These are phyloP conservation scores for Tyria jacobaeae DNA, from an alignment of 2,888 invertebrate species.

Conservation along the genomic window DNA sequence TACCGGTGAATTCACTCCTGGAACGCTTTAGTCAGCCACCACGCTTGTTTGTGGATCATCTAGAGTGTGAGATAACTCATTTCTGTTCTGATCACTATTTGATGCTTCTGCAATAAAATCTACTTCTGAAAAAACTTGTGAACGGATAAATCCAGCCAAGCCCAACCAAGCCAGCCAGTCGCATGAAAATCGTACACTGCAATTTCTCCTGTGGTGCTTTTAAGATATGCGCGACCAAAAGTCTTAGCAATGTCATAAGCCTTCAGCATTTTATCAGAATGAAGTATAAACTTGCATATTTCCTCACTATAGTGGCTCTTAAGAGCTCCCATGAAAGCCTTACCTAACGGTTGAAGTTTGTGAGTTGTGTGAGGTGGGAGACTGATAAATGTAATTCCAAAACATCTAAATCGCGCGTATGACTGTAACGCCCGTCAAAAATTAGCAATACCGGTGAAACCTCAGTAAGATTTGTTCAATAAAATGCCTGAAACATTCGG, in stretches of 20 bases:
- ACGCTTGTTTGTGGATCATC: not conserved
- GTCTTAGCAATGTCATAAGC: not conserved
- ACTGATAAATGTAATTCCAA: not conserved
- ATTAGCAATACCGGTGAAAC: not conserved
- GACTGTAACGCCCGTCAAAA: not conserved
- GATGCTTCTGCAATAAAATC: not conserved
- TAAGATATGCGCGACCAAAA: not conserved
- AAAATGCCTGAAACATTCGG: conserved; percentile 10
- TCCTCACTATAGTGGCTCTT: not conserved
- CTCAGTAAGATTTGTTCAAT: not conserved
- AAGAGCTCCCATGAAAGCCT: conserved; percentile 4
- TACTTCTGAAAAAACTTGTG: not conserved
- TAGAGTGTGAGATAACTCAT: not conserved
- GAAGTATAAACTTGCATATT: not conserved
- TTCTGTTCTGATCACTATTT: no score
- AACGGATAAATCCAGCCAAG: not conserved
- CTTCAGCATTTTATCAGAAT: not conserved
- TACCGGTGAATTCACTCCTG: not conserved
- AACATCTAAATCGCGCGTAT: not conserved
- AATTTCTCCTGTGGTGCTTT: not conserved
- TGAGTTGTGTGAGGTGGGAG: conserved; percentile 3
- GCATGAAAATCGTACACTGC: not conserved
- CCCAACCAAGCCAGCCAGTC: no score
- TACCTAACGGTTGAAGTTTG: conserved; percentile 6
- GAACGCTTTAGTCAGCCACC: not conserved